phyloP scores from a whole-genome alignment of 2,888 invertebrate genomes.

The Synanthedon vespiformis region DNA sequence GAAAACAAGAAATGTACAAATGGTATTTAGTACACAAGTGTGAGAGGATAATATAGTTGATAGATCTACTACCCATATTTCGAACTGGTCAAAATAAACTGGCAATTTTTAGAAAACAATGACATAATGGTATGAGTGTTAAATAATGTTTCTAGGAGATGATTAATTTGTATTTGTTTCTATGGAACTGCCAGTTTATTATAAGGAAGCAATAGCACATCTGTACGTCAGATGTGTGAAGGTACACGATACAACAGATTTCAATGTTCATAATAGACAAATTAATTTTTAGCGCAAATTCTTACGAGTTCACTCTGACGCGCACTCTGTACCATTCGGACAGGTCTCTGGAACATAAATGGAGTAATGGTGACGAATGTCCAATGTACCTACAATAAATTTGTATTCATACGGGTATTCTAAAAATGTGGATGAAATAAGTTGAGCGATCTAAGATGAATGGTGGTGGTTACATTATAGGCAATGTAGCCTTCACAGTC shows the following conservation, averaged over 20 bases:
- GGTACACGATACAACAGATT: conserved; percentile 65
- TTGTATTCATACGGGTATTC: neutral
- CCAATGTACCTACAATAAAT: conserved; percentile 22
- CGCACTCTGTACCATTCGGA: conserved; percentile 87
- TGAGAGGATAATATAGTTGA: conserved; percentile 29
- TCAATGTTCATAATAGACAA: conserved; percentile 59
- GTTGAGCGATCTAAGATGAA: too few species aligned
- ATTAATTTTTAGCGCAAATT: conserved; percentile 63
- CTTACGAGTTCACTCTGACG: conserved; percentile 89
- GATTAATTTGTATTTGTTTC: neutral
- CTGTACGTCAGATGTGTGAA: conserved; percentile 66
- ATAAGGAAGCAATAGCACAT: conserved; percentile 59
- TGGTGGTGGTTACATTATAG: too few species aligned
- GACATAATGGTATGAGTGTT: conserved; percentile 1
- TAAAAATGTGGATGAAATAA: conserved; percentile 3
- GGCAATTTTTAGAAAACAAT: conserved; percentile 36
- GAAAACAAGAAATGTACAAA: neutral
- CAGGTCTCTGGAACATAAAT: conserved; percentile 74
- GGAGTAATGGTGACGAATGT: conserved; percentile 55
- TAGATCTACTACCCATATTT: conserved; percentile 36
- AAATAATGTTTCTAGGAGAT: conserved; percentile 7
- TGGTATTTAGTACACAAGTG: conserved; percentile 8
- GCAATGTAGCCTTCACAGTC: too few species aligned
- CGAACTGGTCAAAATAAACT: conserved; percentile 39
- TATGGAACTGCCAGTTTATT: conserved; percentile 57